A percentile compares a stretch with the other conserved stretches of the same genome.
These are phyloP conservation scores for Cryptoleucopteryx plumbea DNA, from an alignment of 2,113 vertebrate species.

Conservation along the genomic window DNA sequence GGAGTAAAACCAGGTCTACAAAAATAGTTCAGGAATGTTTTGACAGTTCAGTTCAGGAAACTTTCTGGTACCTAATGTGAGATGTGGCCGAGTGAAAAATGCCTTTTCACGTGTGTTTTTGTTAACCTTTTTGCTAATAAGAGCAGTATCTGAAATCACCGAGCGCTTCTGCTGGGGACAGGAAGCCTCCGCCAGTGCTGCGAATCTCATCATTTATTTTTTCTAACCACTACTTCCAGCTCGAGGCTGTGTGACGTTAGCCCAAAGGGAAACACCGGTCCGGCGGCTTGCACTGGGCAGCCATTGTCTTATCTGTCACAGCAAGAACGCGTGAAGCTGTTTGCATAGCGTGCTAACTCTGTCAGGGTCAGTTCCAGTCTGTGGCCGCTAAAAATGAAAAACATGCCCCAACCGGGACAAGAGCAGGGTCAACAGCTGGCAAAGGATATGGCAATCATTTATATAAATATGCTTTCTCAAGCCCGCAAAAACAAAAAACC, in stretches of 20 bases:
- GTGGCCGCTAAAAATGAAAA: constrained; percentile 90
- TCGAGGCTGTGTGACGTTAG: constrained; percentile 71
- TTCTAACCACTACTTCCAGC: constrained; percentile 55
- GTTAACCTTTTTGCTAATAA: background rate
- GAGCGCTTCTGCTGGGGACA: constrained; percentile 1
- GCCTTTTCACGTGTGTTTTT: background rate
- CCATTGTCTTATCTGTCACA: constrained; percentile 75
- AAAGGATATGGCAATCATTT: constrained; percentile 99
- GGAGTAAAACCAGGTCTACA: background rate
- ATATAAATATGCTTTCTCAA: constrained; percentile 98
- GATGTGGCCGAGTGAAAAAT: background rate
- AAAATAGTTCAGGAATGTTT: background rate
- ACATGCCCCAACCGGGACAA: constrained; percentile 87
- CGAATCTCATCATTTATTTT: constrained; percentile 76
- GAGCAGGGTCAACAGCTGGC: constrained; percentile 99
- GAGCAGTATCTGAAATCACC: background rate
- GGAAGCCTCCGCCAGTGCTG: constrained; percentile 41
- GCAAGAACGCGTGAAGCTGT: constrained; percentile 73
- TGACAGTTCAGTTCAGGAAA: background rate
- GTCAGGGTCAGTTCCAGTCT: constrained; percentile 80
- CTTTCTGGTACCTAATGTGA: background rate
- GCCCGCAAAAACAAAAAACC: constrained; percentile 93
- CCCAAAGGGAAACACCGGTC: constrained; percentile 79
- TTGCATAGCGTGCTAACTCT: constrained; percentile 83
- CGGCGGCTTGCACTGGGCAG: constrained; percentile 71